Conservation (phyloP, 2,113 vertebrate genomes). For the Oryzias curvinotus region DNA sequence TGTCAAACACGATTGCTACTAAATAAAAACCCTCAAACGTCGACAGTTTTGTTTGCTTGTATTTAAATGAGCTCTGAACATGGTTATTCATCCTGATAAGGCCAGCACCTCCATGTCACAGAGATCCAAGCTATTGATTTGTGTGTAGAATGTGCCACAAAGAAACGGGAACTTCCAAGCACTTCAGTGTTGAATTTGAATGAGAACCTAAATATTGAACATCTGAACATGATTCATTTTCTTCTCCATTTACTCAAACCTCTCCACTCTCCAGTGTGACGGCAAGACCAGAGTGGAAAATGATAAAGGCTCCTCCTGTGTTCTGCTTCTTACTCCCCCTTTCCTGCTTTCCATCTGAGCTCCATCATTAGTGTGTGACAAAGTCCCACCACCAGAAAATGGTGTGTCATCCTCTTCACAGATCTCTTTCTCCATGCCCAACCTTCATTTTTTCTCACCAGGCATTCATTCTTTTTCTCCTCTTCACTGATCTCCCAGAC, state of each 20-base stretch:
- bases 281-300: slow-evolving; percentile 10
- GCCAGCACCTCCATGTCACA: slow-evolving; percentile 21
- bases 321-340: neutral
- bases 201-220: slow-evolving; percentile 26
- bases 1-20: slow-evolving; percentile 70
- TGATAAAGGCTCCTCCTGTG: slow-evolving; percentile 4
- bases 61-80: slow-evolving; percentile 51
- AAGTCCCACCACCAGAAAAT: slow-evolving; percentile 17
- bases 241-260: neutral
- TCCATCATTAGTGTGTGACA: slow-evolving; percentile 30
- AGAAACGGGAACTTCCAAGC: slow-evolving; percentile 10
- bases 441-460: slow-evolving; percentile 12
- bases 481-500: slow-evolving; percentile 22
- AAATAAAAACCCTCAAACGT: slow-evolving; percentile 55
- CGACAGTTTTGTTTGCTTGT: slow-evolving; percentile 45
- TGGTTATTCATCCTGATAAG: slow-evolving; percentile 38
- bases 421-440: neutral
- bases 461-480: slow-evolving; percentile 29
- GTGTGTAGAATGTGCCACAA: slow-evolving; percentile 13
- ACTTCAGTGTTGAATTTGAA: neutral
- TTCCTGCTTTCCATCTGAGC: slow-evolving; percentile 20
- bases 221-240: slow-evolving; percentile 15
- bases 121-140: slow-evolving; percentile 45
- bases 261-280: slow-evolving; percentile 17
- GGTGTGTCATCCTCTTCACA: slow-evolving; percentile 15